Conservation (phyloP, 37 sponge, comb jelly and placozoan species). For the Chondrilla cf. caribensis region DNA sequence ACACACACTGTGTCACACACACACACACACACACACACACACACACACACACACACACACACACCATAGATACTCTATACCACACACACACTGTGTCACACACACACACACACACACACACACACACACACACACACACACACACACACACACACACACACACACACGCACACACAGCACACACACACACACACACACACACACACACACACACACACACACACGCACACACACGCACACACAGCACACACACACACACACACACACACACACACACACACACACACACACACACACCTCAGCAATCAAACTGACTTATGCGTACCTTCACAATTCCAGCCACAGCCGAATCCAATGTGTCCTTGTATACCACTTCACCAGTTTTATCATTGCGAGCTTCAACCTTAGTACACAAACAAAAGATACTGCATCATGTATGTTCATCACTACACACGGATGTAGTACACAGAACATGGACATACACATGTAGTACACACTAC, state of each 20-base stretch:
- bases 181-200: neutral
- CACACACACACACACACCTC: too few species aligned
- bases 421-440: neutral
- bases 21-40: too few species aligned
- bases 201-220: constrained; percentile 14
- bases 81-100: too few species aligned
- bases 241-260: neutral
- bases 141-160: too few species aligned
- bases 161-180: too few species aligned
- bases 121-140: too few species aligned
- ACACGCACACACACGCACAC: neutral
- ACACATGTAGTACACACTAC: too few species aligned
- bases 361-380: constrained; percentile 88
- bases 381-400: constrained; percentile 70
- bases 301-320: too few species aligned
- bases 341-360: constrained; percentile 69
- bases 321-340: constrained; percentile 87
- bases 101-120: too few species aligned
- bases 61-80: too few species aligned
- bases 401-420: neutral
- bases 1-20: too few species aligned
- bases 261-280: constrained; percentile 18
- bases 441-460: neutral
- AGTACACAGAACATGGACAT: neutral
- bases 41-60: too few species aligned